Conservation (phyloP, 2,797 vertebrate species). For the Leptoclinus maculatus region DNA sequence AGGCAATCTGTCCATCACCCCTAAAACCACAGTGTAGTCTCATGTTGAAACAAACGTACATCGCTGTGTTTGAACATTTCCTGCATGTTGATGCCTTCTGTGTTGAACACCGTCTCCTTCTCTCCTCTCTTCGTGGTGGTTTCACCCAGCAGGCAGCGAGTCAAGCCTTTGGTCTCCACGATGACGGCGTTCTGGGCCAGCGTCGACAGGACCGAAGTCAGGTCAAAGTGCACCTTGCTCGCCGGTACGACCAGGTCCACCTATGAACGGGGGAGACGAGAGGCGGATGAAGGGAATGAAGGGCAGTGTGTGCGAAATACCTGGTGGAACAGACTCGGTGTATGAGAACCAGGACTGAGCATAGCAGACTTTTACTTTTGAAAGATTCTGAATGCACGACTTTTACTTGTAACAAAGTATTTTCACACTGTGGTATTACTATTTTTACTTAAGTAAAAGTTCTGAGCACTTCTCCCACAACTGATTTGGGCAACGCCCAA, state of each 20-base stretch:
- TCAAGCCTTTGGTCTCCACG: conserved; percentile 91
- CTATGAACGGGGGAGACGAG: conserved; percentile 65
- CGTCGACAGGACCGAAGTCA: conserved; percentile 87
- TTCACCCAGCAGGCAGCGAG: conserved; percentile 91
- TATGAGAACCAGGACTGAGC: no score
- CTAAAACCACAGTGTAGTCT: not conserved
- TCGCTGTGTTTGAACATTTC: conserved; percentile 91
- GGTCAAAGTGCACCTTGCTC: conserved; percentile 91
- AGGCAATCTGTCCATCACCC: not conserved
- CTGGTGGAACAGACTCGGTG: no score
- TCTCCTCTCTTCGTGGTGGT: conserved; percentile 78
- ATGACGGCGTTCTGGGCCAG: conserved; percentile 87
- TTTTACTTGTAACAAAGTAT: no score
- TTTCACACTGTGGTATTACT: no score
- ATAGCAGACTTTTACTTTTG: no score
- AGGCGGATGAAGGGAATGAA: not conserved
- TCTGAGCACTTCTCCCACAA: no score
- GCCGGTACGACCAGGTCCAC: conserved; percentile 88
- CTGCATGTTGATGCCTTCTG: conserved; percentile 94
- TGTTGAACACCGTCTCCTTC: conserved; percentile 88
- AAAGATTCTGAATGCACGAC: no score
- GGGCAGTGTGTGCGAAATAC: no score
- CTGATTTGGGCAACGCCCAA: no score
- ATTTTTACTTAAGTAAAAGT: no score
- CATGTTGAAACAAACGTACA: conserved; percentile 68